A percentile compares a stretch with the other conserved stretches of the same genome.
These are phyloP conservation scores for Thymallus thymallus DNA, from an alignment of 2,113 vertebrate genomes.

Conservation along the genomic window DNA sequence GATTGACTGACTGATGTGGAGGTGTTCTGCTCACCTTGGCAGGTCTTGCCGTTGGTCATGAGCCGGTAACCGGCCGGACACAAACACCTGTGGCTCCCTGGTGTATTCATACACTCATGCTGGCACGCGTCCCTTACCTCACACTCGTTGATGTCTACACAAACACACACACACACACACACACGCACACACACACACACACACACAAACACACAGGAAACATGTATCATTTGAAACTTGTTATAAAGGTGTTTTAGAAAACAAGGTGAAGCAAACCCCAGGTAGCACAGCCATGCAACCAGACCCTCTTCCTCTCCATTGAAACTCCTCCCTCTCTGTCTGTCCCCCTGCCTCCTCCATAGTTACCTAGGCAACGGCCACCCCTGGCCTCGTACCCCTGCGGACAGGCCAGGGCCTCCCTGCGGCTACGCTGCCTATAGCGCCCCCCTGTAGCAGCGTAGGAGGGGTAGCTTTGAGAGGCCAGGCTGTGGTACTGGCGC, in stretches of 20 bases:
- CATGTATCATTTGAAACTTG: too few species aligned
- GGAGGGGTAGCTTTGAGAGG: constrained; percentile 89
- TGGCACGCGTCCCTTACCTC: constrained; percentile 87
- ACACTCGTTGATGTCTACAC: constrained; percentile 93
- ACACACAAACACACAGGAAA: too few species aligned
- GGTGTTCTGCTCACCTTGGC: constrained; percentile 81
- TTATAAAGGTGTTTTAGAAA: too few species aligned
- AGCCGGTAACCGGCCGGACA: constrained; percentile 90
- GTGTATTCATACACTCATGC: constrained; percentile 91
- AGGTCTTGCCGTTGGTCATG: constrained; percentile 88
- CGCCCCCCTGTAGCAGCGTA: constrained; percentile 77
- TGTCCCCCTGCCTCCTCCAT: constrained; percentile 62
- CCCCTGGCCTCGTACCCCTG: constrained; percentile 83
- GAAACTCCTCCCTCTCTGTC: constrained; percentile 21
- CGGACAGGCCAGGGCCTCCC: constrained; percentile 71
- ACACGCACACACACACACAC: too few species aligned
- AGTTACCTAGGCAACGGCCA: constrained; percentile 91
- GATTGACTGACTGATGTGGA: too few species aligned
- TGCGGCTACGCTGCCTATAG: constrained; percentile 72
- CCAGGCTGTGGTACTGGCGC: constrained; percentile 86
- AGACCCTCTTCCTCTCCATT: not conserved
- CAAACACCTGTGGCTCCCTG: constrained; percentile 87
- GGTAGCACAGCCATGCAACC: not conserved
- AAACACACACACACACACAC: constrained; percentile 17
- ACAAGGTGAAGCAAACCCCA: not conserved